phyloP scores from a whole-genome alignment of 1,140 invertebrate species.

The Dendroctonus ponderosae region DNA sequence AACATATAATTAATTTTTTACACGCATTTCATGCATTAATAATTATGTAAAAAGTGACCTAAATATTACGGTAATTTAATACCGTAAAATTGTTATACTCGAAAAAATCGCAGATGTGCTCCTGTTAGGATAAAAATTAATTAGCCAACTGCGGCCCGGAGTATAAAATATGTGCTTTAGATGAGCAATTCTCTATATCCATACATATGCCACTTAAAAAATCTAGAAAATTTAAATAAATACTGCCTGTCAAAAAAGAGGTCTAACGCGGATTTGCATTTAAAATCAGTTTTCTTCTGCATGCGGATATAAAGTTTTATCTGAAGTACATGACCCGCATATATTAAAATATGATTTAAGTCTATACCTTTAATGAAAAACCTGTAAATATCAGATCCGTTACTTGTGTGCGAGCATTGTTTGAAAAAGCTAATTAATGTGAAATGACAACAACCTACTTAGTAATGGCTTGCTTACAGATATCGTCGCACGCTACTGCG shows the following conservation, averaged over 20 bases:
- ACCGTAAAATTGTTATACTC: no score
- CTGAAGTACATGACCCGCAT: constrained; percentile 17
- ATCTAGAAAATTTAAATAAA: constrained; percentile 22
- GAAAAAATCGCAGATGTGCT: constrained; percentile 1
- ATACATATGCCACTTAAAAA: constrained; percentile 1
- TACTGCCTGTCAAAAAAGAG: constrained; percentile 13
- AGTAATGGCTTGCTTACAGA: no score
- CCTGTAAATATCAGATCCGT: no score
- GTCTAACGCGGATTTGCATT: constrained; percentile 18
- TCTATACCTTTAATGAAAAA: no score
- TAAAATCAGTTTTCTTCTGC: constrained; percentile 16
- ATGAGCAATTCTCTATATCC: constrained; percentile 12
- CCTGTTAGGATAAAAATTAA: constrained; percentile 6
- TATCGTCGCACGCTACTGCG: no score
- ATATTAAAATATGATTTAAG: constrained; percentile 20
- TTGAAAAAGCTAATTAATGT: no score
- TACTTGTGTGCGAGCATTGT: no score
- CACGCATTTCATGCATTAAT: no score
- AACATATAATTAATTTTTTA: no score
- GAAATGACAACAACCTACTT: no score
- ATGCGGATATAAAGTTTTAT: constrained; percentile 24
- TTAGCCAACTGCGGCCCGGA: constrained; percentile 9
- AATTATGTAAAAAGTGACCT: no score
- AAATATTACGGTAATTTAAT: no score
- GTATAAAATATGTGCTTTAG: constrained; percentile 10